Percentiles rank a stretch among this genome's conserved stretches.
These are phyloP conservation scores for Collichthys lucidus DNA, from an alignment of 2,113 vertebrate genomes.

Conservation along the genomic window DNA sequence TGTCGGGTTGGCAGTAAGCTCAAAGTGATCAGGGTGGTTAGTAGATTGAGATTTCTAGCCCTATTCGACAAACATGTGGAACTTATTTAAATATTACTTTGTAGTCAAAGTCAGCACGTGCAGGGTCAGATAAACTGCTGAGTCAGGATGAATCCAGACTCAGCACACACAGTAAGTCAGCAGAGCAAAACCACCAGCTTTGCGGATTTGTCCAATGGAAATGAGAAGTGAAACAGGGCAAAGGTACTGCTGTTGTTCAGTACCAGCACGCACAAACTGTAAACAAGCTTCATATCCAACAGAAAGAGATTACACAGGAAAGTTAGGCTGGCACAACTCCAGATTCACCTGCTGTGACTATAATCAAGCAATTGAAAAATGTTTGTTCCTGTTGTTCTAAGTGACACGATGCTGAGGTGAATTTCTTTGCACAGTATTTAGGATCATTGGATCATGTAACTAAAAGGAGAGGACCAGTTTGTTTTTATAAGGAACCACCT, in stretches of 20 bases:
- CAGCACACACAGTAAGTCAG: slow-evolving; percentile 26
- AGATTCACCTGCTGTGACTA: not conserved
- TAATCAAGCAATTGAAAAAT: not conserved
- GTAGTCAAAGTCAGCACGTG: not conserved
- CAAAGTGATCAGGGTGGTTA: not conserved
- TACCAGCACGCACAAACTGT: not conserved
- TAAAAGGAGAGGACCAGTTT: not conserved
- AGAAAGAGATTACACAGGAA: not conserved
- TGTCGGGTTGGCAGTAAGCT: not conserved
- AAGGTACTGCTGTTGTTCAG: not conserved
- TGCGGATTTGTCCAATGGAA: slow-evolving; percentile 16
- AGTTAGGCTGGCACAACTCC: not conserved
- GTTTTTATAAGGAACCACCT: not conserved
- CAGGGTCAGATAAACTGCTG: slow-evolving; percentile 9
- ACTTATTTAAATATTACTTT: not conserved
- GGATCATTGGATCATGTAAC: too few species aligned
- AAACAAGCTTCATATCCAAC: slow-evolving; percentile 25
- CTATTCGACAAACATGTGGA: not conserved
- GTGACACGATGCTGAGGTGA: not conserved
- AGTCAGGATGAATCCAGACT: slow-evolving; percentile 21
- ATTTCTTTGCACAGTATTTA: not conserved
- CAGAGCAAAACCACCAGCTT: slow-evolving; percentile 11
- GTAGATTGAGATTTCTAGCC: not conserved
- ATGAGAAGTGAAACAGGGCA: slow-evolving; percentile 59
- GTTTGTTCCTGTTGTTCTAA: not conserved